Percentiles rank a stretch among this genome's conserved stretches.
Conservation (phyloP, 1,140 invertebrate species). For the Pseudomyrmex cubaensis region DNA sequence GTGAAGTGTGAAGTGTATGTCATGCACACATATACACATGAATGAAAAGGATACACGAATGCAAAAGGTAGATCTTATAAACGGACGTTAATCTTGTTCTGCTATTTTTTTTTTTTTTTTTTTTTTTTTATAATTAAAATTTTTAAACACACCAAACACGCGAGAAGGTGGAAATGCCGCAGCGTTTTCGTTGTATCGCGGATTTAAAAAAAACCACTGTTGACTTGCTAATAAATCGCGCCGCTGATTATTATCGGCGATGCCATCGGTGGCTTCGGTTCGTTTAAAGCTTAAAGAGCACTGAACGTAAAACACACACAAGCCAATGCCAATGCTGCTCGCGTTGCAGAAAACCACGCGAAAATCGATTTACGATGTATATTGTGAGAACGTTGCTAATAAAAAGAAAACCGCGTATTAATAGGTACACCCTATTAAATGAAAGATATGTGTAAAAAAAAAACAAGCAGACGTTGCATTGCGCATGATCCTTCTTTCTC, state of each 20-base stretch:
- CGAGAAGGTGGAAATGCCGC: no score
- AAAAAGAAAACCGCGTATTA: constrained; percentile 6
- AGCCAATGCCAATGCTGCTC: background rate
- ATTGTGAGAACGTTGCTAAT: constrained; percentile 7
- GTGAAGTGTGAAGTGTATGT: background rate
- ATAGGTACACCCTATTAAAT: no score
- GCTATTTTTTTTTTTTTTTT: no score
- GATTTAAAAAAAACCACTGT: constrained; percentile 1
- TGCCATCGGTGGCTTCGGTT: background rate
- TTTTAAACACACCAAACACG: no score
- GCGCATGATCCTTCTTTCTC: background rate
- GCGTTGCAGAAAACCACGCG: constrained; percentile 10
- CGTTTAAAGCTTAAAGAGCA: constrained; percentile 34
- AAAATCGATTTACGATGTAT: constrained; percentile 24
- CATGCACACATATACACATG: background rate
- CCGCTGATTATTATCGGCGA: constrained; percentile 16
- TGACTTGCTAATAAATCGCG: constrained; percentile 21
- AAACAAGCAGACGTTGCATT: no score
- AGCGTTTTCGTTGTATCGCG: background rate
- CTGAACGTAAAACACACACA: background rate
- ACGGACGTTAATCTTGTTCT: no score
- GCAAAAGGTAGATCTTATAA: background rate
- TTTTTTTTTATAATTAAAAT: background rate
- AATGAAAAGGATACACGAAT: background rate
- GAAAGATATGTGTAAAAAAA: background rate